phyloP scores from a whole-genome alignment of 2,797 vertebrate species.

The Catharus ustulatus region DNA sequence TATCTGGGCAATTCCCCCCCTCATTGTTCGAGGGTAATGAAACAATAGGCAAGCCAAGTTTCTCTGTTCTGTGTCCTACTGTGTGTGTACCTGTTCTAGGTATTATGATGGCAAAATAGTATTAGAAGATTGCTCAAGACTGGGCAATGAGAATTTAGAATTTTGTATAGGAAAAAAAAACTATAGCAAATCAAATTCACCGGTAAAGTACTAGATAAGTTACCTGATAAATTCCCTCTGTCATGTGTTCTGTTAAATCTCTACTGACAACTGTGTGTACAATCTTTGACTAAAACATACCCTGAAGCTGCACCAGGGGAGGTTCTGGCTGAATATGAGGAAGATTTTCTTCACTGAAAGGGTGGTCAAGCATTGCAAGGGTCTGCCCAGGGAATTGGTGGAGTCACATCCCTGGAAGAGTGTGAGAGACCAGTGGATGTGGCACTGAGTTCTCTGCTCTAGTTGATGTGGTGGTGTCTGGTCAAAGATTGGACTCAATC shows the following conservation, averaged over 20 bases:
- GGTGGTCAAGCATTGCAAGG: fast-evolving
- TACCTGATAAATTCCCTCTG: not conserved
- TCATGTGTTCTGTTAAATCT: not conserved
- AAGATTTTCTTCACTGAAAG: not conserved
- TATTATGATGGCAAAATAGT: not conserved
- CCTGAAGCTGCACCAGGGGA: too few relatives aligned
- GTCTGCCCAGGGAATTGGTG: not conserved
- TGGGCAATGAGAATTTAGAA: not conserved
- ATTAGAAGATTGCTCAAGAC: not conserved
- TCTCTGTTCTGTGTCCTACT: not conserved
- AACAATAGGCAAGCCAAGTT: not conserved
- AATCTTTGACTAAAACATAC: not conserved
- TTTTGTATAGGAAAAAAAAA: not conserved
- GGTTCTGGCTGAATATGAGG: not conserved
- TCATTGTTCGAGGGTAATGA: not conserved
- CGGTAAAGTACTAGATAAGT: not conserved
- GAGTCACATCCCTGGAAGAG: too few relatives aligned
- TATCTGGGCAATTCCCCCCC: not conserved
- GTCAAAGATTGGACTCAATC: not conserved
- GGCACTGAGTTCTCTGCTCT: not conserved
- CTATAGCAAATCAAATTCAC: too few relatives aligned
- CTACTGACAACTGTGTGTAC: not conserved
- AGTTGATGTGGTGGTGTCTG: not conserved
- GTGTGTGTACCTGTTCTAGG: not conserved
- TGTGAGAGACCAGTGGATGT: not conserved